Evolutionary conservation across 64 coral and sea anemone species (phyloP), one percentile per base, ranked within the genome.

Genomic region (Hydrozoanthus tunicans): DNA sequence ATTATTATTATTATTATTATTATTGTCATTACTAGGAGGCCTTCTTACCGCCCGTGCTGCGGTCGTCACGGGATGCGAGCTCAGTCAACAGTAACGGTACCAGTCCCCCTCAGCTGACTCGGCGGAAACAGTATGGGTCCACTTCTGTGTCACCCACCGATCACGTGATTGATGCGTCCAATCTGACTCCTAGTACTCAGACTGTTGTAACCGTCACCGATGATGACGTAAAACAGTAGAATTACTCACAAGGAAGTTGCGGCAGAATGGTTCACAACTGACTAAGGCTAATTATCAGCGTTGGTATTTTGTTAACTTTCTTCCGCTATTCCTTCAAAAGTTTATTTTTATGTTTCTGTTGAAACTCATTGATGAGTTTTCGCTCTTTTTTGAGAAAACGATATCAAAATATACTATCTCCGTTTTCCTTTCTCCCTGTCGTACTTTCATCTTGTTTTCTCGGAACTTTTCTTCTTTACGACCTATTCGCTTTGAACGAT

Each of bases 1-100:
- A 15, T 51, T 52, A 78, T 91, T 58, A 54, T 55, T n/a, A 5
- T 25, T 32, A 17, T 75, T 53, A 53, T 51, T 4, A 1, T 12
- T 62, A 60, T 90, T 25, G 59, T 14, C 9, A 26, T 43, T 73
- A 92, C 6, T 81, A 99, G 97, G 97, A 99, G 56, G 97, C 97
- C 2, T 99, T 96, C 55, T 90, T 99, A 15, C 94, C 97, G 0
- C 97, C 97, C 15, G 97, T 99, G 3, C 91, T 99, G 52, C 97
- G 93, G 13, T 92, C 76, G 25, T 61, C 81, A 43, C 89, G 92
- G 5, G 90, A 96, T 62, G 88, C 89, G 83, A 81, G 79, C 20
- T 78, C 55, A 3, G 2, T 78, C 52, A 91, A 84, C 72, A 51
- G 65, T 5, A 80, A 94, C 59, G 92, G 84, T 78, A 62, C 86